A percentile compares a stretch with the other conserved stretches of the same genome.
Conservation (phyloP, 2,888 invertebrate species). For the Smittia aterrima region DNA sequence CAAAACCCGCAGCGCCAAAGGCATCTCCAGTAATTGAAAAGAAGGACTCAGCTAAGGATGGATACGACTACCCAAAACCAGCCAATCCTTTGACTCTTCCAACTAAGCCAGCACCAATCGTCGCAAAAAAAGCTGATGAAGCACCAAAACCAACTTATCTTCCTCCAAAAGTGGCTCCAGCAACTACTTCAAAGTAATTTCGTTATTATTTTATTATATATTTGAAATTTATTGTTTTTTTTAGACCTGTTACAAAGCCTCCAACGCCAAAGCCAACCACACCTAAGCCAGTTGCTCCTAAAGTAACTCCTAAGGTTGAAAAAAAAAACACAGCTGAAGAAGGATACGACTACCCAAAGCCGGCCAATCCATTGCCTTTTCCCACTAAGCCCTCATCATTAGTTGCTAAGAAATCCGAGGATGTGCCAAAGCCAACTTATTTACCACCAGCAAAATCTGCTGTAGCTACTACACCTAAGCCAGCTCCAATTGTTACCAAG, state of each 20-base stretch:
- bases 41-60: not conserved
- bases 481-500: not conserved
- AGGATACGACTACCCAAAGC: not conserved
- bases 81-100: not conserved
- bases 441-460: not conserved
- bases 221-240: not conserved
- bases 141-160: not conserved
- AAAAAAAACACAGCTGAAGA: not conserved
- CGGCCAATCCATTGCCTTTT: not conserved
- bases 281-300: not conserved
- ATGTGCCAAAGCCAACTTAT: not conserved
- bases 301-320: not conserved
- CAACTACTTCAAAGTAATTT: not conserved
- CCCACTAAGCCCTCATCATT: not conserved
- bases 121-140: not conserved
- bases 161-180: not conserved
- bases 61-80: not conserved
- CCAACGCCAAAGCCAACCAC: constrained; percentile 1
- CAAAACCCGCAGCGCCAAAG: not conserved
- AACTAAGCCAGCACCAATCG: not conserved
- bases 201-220: not conserved
- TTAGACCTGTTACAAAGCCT: not conserved
- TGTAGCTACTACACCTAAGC: not conserved
- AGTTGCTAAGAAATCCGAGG: no score
- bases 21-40: not conserved